Conservation (phyloP, 2,888 invertebrate species). For the Halictus ligatus region DNA sequence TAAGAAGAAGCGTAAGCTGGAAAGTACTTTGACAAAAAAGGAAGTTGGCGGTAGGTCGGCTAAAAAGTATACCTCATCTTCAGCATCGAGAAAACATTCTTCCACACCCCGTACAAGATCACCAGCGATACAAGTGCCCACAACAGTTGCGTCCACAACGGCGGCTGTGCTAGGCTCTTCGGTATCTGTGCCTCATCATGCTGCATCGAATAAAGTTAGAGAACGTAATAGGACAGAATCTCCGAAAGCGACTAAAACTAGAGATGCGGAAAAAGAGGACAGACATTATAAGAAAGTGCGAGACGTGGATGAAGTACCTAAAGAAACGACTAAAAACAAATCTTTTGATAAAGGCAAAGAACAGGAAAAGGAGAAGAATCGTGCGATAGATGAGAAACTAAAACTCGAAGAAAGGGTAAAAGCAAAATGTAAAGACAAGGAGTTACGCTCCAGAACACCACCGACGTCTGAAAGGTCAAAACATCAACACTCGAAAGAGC, state of each 20-base stretch:
- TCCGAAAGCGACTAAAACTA: slow-evolving; percentile 71
- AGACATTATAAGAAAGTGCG: slow-evolving; percentile 69
- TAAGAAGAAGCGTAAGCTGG: slow-evolving; percentile 81
- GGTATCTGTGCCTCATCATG: slow-evolving; percentile 63
- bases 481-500: slow-evolving; percentile 77
- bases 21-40: slow-evolving; percentile 65
- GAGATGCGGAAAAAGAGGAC: slow-evolving; percentile 75
- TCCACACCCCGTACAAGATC: slow-evolving; percentile 58
- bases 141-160: slow-evolving; percentile 56
- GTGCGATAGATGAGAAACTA: slow-evolving; percentile 74
- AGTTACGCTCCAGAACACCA: slow-evolving; percentile 81
- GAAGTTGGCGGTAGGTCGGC: slow-evolving; percentile 57
- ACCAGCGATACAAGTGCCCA: slow-evolving; percentile 59
- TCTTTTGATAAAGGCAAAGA: slow-evolving; percentile 77
- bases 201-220: slow-evolving; percentile 71
- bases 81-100: slow-evolving; percentile 64
- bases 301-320: slow-evolving; percentile 70
- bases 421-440: slow-evolving; percentile 80
- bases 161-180: slow-evolving; percentile 63
- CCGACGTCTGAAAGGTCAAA: slow-evolving; percentile 76
- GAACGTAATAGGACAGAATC: slow-evolving; percentile 81
- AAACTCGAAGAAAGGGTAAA: slow-evolving; percentile 79
- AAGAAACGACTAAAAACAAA: slow-evolving; percentile 73
- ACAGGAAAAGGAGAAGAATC: slow-evolving; percentile 75
- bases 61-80: slow-evolving; percentile 70